Evolutionary conservation across 2,888 invertebrate genomes (phyloP).

Genomic region (Drosophila pseudotakahashii): DNA sequence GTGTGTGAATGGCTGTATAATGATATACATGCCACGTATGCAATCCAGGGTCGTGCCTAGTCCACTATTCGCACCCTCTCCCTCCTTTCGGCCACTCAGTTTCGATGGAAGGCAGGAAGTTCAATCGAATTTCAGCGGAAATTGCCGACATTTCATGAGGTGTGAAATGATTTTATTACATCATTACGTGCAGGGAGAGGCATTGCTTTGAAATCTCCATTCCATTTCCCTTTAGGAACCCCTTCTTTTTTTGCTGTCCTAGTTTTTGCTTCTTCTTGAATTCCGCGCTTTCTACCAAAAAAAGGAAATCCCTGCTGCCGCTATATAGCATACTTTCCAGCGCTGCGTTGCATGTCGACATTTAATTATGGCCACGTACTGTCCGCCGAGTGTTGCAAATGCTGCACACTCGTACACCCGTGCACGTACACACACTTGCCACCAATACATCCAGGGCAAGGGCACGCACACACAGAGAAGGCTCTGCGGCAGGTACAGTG

Average conservation of each 20-base stretch:
- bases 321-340: conserved; percentile 48
- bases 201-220: conserved; percentile 15
- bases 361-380: conserved; percentile 78
- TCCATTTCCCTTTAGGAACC: conserved; percentile 14
- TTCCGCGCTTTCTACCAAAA: conserved; percentile 12
- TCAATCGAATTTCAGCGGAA: conserved; percentile 80
- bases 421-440: conserved; percentile 6
- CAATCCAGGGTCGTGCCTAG: conserved; percentile 68
- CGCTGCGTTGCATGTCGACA: conserved; percentile 76
- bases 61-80: conserved; percentile 47
- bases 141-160: conserved; percentile 83
- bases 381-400: conserved; percentile 40
- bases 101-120: conserved; percentile 66
- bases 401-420: conserved; percentile 13
- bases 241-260: conserved; percentile 22
- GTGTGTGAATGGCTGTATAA: conserved; percentile 40
- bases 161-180: conserved; percentile 83
- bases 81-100: conserved; percentile 7
- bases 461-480: conserved; percentile 8
- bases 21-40: conserved; percentile 79
- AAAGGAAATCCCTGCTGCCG: conserved; percentile 41
- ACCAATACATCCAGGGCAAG: conserved; percentile 28
- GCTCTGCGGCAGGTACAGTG: conserved; percentile 8
- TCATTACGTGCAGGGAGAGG: conserved; percentile 76
- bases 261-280: conserved; percentile 18